phyloP scores from a whole-genome alignment of 2,797 vertebrate species.

The Molossus molossus region DNA sequence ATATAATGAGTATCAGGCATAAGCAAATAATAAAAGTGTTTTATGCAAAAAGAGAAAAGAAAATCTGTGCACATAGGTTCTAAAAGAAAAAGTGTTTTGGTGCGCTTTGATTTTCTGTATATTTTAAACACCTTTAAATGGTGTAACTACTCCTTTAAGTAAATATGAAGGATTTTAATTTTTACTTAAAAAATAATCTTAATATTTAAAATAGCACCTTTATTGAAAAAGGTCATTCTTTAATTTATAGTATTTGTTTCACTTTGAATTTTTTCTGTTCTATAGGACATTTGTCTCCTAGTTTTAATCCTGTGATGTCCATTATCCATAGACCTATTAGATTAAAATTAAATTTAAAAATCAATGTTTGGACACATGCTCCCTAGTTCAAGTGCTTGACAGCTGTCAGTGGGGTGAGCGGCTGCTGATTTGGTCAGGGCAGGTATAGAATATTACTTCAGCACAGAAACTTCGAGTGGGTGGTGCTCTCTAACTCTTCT shows the following conservation, averaged over 20 bases:
- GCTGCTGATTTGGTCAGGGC: background rate
- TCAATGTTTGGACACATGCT: background rate
- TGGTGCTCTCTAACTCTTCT: background rate
- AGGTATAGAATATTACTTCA: background rate
- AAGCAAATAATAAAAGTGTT: background rate
- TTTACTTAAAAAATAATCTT: background rate
- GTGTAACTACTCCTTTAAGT: background rate
- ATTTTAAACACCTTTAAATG: background rate
- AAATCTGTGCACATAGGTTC: background rate
- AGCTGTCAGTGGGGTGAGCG: background rate
- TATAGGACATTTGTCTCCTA: background rate
- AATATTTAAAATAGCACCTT: background rate
- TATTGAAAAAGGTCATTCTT: background rate
- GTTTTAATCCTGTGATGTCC: background rate
- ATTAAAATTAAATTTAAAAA: background rate
- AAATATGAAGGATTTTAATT: background rate
- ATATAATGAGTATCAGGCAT: background rate
- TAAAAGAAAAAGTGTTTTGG: background rate
- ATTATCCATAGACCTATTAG: background rate
- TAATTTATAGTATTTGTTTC: background rate
- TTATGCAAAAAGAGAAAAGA: background rate
- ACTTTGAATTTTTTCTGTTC: background rate
- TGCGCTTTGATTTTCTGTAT: background rate
- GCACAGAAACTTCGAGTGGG: background rate
- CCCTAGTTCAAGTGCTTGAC: background rate